A percentile compares a stretch with the other conserved stretches of the same genome.
These are phyloP conservation scores for Oxygymnocypris stewartii DNA, from an alignment of 2,113 vertebrate species.

Conservation along the genomic window DNA sequence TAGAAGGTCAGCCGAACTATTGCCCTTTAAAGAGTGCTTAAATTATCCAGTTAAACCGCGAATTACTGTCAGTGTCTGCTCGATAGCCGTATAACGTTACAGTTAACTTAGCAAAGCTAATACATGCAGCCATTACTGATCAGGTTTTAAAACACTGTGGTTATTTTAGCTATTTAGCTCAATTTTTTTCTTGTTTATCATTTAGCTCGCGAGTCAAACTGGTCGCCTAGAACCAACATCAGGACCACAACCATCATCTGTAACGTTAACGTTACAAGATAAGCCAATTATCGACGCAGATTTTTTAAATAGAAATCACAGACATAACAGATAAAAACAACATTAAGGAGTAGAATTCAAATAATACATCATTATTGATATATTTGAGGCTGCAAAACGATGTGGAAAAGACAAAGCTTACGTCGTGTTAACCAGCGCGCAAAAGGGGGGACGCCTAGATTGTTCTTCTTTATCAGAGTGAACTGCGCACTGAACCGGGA, in stretches of 20 bases:
- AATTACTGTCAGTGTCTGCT: background rate
- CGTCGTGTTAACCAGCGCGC: background rate
- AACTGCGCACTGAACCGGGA: background rate
- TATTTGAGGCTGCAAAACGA: background rate
- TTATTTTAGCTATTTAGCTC: background rate
- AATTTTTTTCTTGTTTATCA: background rate
- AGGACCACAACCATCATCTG: constrained; percentile 13
- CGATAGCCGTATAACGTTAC: background rate
- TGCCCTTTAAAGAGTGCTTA: background rate
- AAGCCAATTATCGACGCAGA: background rate
- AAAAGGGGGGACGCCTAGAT: constrained; percentile 42
- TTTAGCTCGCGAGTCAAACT: constrained; percentile 6
- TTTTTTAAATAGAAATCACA: background rate
- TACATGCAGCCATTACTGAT: background rate
- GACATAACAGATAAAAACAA: background rate
- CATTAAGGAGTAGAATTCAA: no score
- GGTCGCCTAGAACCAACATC: constrained; percentile 55
- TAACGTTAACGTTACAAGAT: background rate
- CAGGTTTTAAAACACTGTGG: background rate
- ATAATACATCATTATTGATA: background rate
- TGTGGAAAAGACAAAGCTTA: constrained; percentile 31
- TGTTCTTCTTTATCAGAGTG: constrained; percentile 13
- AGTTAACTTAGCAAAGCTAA: background rate
- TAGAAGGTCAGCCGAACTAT: background rate
- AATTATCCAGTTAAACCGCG: background rate